Conservation (phyloP, 2,797 vertebrate genomes). For the Parambassis ranga region DNA sequence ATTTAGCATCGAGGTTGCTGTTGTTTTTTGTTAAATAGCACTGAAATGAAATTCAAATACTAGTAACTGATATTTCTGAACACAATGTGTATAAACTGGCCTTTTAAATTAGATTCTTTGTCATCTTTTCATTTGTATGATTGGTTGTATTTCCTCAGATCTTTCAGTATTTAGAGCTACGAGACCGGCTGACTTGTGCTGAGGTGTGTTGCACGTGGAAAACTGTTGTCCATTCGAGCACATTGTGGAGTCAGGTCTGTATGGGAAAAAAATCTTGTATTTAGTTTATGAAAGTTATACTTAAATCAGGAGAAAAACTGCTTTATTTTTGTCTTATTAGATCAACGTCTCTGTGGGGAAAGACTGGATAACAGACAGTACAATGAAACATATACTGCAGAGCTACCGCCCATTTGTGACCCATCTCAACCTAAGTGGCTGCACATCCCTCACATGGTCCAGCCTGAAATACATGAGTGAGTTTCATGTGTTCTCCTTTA, state of each 20-base stretch:
- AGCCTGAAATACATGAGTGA: conserved; percentile 71
- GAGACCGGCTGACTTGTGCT: conserved; percentile 71
- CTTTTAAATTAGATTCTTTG: neutral
- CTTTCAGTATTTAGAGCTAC: conserved; percentile 66
- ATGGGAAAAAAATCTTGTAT: neutral
- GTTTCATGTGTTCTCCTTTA: no score
- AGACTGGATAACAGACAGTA: conserved; percentile 64
- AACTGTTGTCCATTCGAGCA: conserved; percentile 60
- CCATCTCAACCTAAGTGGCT: conserved; percentile 74
- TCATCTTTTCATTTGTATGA: neutral
- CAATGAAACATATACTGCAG: conserved; percentile 62
- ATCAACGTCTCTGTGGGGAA: conserved; percentile 72
- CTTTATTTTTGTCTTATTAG: conserved; percentile 38
- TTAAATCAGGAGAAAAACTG: neutral
- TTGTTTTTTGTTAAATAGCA: no score
- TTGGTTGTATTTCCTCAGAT: conserved; percentile 55
- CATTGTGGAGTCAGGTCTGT: conserved; percentile 77
- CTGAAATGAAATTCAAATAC: no score
- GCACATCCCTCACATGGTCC: conserved; percentile 48
- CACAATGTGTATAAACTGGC: neutral
- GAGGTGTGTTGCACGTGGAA: conserved; percentile 74
- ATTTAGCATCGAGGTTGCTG: neutral
- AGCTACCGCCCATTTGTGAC: conserved; percentile 65
- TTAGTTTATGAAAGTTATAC: neutral
- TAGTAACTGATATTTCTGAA: no score